Evolutionary conservation across 2,113 vertebrate species (phyloP).

Genomic region (Grammomys dolichurus): DNA sequence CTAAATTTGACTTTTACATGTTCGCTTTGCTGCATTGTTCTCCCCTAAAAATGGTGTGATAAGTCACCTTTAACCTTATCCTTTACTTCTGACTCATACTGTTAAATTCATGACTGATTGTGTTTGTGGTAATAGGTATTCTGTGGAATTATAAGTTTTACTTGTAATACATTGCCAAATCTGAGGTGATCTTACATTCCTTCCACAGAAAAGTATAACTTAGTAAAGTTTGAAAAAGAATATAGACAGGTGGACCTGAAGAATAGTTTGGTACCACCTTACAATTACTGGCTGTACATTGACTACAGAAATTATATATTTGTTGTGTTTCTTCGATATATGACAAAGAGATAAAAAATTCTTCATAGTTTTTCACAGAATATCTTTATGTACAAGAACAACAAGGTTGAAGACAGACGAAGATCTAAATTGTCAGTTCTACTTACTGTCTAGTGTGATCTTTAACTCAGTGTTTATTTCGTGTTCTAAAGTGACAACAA

Average conservation of each 20-base stretch:
- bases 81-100: neutral
- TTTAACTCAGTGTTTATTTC: neutral
- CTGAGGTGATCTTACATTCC: neutral
- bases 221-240: neutral
- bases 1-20: neutral
- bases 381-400: neutral
- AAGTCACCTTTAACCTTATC: neutral
- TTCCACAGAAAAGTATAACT: neutral
- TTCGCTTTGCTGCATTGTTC: neutral
- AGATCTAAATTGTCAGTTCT: neutral
- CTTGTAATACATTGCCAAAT: neutral
- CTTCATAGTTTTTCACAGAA: neutral
- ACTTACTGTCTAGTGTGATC: neutral
- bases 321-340: neutral
- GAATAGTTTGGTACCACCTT: neutral
- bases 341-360: neutral
- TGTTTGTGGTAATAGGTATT: slow-evolving; percentile 1
- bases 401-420: neutral
- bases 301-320: neutral
- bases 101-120: neutral
- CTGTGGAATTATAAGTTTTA: neutral
- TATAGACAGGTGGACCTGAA: neutral
- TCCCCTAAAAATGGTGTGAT: neutral
- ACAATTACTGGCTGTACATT: neutral
- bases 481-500: neutral